These are phyloP conservation scores for Rotaria macrura DNA, from an alignment of 2,888 invertebrate species.

Conservation along the genomic window DNA sequence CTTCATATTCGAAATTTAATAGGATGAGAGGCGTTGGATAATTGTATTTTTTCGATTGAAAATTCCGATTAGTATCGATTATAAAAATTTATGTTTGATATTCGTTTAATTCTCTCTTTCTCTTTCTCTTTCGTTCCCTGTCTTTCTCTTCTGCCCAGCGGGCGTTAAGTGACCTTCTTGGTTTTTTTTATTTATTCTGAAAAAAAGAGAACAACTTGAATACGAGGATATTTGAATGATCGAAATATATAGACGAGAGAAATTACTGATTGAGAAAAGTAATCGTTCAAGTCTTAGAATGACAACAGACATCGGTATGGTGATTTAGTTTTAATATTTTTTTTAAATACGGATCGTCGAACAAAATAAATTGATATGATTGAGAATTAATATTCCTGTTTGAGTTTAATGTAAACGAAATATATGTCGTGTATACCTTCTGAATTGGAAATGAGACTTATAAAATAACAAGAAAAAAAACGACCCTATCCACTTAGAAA, in stretches of 20 bases:
- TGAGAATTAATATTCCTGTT: no score
- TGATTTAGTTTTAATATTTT: not conserved
- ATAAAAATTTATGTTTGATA: not conserved
- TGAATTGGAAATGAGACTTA: no score
- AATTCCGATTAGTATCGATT: not conserved
- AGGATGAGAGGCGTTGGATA: no score
- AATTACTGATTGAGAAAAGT: not conserved
- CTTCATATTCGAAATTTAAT: no score
- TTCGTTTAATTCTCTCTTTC: no score
- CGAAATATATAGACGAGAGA: not conserved
- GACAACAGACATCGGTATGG: not conserved
- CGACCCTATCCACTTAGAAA: not conserved
- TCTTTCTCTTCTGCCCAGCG: not conserved
- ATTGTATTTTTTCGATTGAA: not conserved
- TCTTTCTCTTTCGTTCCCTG: not conserved
- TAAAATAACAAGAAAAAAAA: no score
- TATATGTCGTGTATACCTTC: no score
- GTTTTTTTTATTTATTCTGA: not conserved
- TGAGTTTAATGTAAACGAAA: no score
- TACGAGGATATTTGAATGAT: not conserved
- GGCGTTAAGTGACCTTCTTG: not conserved
- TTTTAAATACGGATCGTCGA: no score
- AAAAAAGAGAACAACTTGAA: not conserved
- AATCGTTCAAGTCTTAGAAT: not conserved
- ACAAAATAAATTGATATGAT: no score